Evolutionary conservation across 2,888 invertebrate genomes (phyloP).

Genomic region (Drosophila borealis): DNA sequence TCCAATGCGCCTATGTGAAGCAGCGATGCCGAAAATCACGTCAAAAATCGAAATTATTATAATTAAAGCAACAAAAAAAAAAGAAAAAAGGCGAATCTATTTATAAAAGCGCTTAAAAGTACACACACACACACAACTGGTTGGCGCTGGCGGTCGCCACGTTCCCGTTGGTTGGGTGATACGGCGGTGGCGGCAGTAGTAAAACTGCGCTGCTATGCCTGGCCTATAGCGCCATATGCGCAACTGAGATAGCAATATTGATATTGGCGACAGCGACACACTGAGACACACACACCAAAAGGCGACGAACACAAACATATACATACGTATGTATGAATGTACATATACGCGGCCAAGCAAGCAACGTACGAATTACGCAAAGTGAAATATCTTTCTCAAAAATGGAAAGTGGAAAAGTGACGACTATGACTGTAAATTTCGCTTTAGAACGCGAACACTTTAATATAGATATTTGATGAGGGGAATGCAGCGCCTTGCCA

Average conservation of each 20-base stretch:
- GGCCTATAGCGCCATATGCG: slow-evolving; percentile 48
- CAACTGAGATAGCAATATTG: slow-evolving; percentile 67
- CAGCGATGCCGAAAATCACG: slow-evolving; percentile 64
- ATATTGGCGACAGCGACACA: slow-evolving; percentile 67
- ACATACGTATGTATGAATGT: slow-evolving; percentile 29
- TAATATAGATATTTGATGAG: slow-evolving; percentile 5
- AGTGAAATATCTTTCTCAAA: slow-evolving; percentile 80
- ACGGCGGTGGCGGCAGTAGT: slow-evolving; percentile 59
- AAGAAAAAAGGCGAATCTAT: slow-evolving; percentile 79
- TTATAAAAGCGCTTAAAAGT: slow-evolving; percentile 80
- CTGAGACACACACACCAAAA: slow-evolving; percentile 44
- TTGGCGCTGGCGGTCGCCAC: slow-evolving; percentile 58
- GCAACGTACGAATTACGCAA: slow-evolving; percentile 83
- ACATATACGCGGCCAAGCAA: slow-evolving; percentile 55
- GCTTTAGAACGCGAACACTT: slow-evolving; percentile 34
- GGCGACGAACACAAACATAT: slow-evolving; percentile 42
- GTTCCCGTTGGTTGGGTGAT: slow-evolving; percentile 50
- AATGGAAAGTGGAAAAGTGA: slow-evolving; percentile 80
- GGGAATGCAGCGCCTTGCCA: slow-evolving; percentile 15
- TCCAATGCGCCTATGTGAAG: slow-evolving; percentile 56
- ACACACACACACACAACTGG: slow-evolving; percentile 54
- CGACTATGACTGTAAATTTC: slow-evolving; percentile 49
- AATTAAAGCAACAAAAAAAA: slow-evolving; percentile 67
- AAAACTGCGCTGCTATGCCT: slow-evolving; percentile 60
- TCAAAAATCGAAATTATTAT: slow-evolving; percentile 77